Percentiles rank a stretch among this genome's conserved stretches.
These are phyloP conservation scores for Odontomachus brunneus DNA, from an alignment of 1,140 invertebrate species.

Conservation along the genomic window DNA sequence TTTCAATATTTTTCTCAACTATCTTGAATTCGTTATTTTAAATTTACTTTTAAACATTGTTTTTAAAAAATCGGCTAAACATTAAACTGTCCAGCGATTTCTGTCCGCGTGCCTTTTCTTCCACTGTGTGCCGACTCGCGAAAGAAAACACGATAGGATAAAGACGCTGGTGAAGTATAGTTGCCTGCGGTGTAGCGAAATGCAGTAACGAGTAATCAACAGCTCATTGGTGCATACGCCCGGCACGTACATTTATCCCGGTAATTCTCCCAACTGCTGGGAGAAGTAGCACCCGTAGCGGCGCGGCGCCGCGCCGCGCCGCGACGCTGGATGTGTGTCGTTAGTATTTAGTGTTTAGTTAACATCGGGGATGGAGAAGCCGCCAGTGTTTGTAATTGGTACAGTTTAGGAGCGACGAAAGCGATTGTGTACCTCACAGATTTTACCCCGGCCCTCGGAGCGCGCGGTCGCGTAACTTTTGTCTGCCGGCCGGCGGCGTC, in stretches of 20 bases:
- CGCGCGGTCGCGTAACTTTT: constrained; percentile 62
- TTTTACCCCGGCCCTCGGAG: constrained; percentile 71
- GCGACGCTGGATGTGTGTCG: constrained; percentile 76
- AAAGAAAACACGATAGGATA: neutral
- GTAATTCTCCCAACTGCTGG: constrained; percentile 20
- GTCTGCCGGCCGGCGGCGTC: neutral
- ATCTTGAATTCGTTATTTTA: too few relatives aligned
- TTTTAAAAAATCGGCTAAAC: too few relatives aligned
- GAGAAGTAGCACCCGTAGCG: constrained; percentile 15
- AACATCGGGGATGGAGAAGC: constrained; percentile 81
- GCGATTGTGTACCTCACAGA: constrained; percentile 84
- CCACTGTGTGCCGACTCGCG: too few relatives aligned
- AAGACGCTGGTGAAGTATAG: neutral
- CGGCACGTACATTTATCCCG: constrained; percentile 57
- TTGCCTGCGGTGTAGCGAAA: constrained; percentile 10
- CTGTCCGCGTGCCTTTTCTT: too few relatives aligned
- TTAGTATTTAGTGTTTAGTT: constrained; percentile 85
- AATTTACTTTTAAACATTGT: too few relatives aligned
- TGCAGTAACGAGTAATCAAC: constrained; percentile 70
- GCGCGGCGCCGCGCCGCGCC: constrained; percentile 23
- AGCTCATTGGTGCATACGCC: constrained; percentile 59
- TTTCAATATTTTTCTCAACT: too few relatives aligned
- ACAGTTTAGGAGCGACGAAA: constrained; percentile 82
- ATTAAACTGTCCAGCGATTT: too few relatives aligned
- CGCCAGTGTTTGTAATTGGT: constrained; percentile 85